phyloP scores from a whole-genome alignment of 2,888 invertebrate genomes.

The Dermolepida albohirtum region DNA sequence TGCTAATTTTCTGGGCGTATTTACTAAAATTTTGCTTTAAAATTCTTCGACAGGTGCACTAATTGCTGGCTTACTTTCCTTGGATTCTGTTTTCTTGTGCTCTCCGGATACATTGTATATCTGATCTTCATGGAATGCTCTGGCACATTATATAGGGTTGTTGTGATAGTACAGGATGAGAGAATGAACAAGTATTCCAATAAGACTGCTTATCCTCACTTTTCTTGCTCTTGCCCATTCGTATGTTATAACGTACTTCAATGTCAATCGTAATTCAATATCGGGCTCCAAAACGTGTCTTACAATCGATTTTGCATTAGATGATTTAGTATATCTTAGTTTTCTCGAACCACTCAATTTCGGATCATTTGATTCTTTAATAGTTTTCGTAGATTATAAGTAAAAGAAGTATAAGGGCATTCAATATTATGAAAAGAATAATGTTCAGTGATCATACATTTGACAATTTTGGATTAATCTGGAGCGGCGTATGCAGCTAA shows the following conservation, averaged over 20 bases:
- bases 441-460: too few relatives aligned
- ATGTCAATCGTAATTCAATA: constrained; percentile 78
- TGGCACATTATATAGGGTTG: constrained; percentile 43
- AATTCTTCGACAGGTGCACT: constrained; percentile 55
- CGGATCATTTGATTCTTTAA: too few relatives aligned
- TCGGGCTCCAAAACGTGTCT: constrained; percentile 87
- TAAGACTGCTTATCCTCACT: constrained; percentile 70
- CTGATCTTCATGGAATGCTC: constrained; percentile 53
- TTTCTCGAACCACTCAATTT: too few relatives aligned
- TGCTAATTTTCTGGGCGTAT: constrained; percentile 46
- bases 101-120: constrained; percentile 60
- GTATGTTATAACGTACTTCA: constrained; percentile 80
- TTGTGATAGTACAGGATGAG: constrained; percentile 62
- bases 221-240: constrained; percentile 79
- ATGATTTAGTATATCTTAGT: constrained; percentile 74
- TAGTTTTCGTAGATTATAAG: too few relatives aligned
- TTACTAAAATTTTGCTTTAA: constrained; percentile 45
- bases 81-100: constrained; percentile 63
- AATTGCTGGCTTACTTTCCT: constrained; percentile 63
- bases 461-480: too few relatives aligned
- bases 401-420: too few relatives aligned
- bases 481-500: too few relatives aligned
- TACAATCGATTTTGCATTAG: constrained; percentile 81
- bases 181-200: constrained; percentile 74
- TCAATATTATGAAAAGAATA: too few relatives aligned